These are phyloP conservation scores for Crocodylus rhombifer DNA, from an alignment of 2,797 vertebrate genomes.

Conservation along the genomic window DNA sequence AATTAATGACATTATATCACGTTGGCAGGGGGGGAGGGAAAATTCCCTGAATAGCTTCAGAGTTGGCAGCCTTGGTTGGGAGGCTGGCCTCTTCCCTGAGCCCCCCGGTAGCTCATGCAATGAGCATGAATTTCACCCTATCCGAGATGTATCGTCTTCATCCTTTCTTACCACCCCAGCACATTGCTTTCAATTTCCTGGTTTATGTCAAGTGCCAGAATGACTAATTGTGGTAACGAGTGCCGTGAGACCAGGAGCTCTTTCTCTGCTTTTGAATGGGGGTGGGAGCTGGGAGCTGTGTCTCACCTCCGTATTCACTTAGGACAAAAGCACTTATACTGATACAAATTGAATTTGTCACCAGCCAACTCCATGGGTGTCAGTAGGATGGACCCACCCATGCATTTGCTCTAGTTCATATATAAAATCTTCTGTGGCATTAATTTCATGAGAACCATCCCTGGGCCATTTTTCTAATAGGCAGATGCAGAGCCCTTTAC, in stretches of 20 bases:
- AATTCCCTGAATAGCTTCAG: too few species aligned
- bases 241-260: neutral
- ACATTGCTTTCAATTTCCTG: conserved; percentile 22
- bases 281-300: neutral
- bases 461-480: neutral
- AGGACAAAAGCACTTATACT: conserved; percentile 15
- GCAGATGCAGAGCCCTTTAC: neutral
- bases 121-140: neutral
- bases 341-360: conserved; percentile 7
- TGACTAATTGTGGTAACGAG: conserved; percentile 16
- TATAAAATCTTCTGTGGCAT: neutral
- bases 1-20: too few species aligned
- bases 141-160: neutral
- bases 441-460: neutral
- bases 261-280: neutral
- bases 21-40: too few species aligned
- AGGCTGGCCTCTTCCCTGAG: neutral
- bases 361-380: neutral
- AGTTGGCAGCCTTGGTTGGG: too few species aligned
- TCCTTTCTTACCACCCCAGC: neutral
- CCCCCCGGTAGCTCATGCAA: neutral
- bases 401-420: neutral
- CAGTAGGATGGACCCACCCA: neutral
- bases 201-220: conserved; percentile 38
- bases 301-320: neutral